phyloP scores from a whole-genome alignment of 2,797 vertebrate genomes.

The Alosa sapidissima region DNA sequence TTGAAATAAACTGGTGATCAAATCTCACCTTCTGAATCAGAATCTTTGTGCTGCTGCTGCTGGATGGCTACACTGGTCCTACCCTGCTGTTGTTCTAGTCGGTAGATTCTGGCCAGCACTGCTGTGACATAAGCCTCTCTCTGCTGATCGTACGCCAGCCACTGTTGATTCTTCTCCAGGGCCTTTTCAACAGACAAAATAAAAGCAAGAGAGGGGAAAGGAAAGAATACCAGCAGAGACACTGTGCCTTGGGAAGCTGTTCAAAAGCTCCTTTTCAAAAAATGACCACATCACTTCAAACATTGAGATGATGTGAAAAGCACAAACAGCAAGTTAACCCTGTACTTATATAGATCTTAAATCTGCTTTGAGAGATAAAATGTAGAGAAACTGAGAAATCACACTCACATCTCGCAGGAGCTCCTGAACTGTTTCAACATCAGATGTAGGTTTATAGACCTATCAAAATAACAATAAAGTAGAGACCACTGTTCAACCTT shows the following conservation, averaged over 20 bases:
- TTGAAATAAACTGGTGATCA: not conserved
- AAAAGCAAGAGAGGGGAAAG: not conserved
- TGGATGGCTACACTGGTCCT: slow-evolving; percentile 58
- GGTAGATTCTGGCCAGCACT: slow-evolving; percentile 76
- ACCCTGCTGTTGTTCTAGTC: slow-evolving; percentile 78
- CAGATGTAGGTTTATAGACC: not conserved
- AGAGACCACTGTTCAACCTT: not conserved
- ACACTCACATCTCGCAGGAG: slow-evolving; percentile 80
- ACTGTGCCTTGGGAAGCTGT: not conserved
- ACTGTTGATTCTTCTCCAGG: slow-evolving; percentile 87
- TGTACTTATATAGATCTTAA: too few species aligned
- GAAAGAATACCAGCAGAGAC: not conserved
- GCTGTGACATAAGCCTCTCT: slow-evolving; percentile 81
- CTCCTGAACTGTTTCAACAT: slow-evolving; percentile 65
- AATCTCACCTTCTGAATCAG: slow-evolving; percentile 76
- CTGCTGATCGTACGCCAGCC: slow-evolving; percentile 89
- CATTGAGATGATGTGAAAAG: not conserved
- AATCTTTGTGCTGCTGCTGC: slow-evolving; percentile 67
- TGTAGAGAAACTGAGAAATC: not conserved
- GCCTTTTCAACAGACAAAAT: slow-evolving; percentile 72
- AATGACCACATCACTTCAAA: not conserved
- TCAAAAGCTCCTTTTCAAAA: not conserved
- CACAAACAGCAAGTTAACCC: not conserved
- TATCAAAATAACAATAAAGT: not conserved
- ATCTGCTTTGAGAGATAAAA: not conserved